A percentile compares a stretch with the other conserved stretches of the same genome.
phyloP scores from a whole-genome alignment of 23 tunicate genomes.

The Clavelina lepadiformis region DNA sequence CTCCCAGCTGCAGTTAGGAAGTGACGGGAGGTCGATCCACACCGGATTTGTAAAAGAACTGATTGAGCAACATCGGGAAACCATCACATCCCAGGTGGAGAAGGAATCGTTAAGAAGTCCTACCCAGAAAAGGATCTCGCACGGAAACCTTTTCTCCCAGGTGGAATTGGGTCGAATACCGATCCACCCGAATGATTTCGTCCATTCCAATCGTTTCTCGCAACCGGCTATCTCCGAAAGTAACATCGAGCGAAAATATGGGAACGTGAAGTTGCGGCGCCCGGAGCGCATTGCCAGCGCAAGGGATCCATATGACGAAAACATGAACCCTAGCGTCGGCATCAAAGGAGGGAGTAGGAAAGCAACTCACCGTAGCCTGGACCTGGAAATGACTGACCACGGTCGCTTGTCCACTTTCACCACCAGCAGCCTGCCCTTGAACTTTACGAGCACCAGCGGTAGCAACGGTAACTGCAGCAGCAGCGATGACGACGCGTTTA shows the following conservation, averaged over 20 bases:
- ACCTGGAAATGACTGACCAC: neutral
- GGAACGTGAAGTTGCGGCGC: too few species aligned
- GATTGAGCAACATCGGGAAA: constrained; percentile 38
- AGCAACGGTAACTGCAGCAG: constrained; percentile 5
- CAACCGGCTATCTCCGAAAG: too few species aligned
- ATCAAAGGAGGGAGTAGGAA: neutral
- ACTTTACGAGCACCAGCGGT: constrained; percentile 12
- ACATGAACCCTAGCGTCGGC: too few species aligned
- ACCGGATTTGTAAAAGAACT: constrained; percentile 19
- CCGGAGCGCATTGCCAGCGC: too few species aligned
- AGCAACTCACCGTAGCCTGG: constrained; percentile 1
- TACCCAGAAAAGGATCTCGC: too few species aligned
- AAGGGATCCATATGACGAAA: too few species aligned
- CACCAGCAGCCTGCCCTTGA: constrained; percentile 25
- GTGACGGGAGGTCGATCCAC: constrained; percentile 21
- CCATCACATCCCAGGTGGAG: constrained; percentile 6
- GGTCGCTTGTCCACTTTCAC: constrained; percentile 34
- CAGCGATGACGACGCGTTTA: neutral
- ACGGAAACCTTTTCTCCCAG: too few species aligned
- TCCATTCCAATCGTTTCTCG: neutral
- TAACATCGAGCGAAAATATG: too few species aligned
- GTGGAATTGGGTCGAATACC: neutral
- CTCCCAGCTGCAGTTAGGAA: constrained; percentile 19
- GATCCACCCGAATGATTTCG: neutral
- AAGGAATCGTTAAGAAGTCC: neutral